These are phyloP conservation scores for Mus pahari DNA, from an alignment of 2,113 vertebrate species.

Conservation along the genomic window DNA sequence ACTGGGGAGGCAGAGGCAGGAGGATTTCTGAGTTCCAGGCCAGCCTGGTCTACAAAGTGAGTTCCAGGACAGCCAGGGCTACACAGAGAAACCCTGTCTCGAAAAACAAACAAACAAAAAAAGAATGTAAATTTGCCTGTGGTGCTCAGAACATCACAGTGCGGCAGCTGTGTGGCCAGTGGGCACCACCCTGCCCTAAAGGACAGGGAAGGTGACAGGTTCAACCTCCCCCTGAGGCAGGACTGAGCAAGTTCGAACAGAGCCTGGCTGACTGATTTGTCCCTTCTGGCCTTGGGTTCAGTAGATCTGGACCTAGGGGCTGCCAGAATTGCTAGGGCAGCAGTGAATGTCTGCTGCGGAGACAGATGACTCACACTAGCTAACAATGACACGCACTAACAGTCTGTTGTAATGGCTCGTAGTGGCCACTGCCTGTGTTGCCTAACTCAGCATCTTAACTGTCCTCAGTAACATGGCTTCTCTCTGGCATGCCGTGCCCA, in stretches of 20 bases:
- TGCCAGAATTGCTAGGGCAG: not conserved
- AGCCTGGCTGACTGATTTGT: not conserved
- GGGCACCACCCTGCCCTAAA: not conserved
- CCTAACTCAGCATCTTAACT: not conserved
- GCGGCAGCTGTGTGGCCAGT: not conserved
- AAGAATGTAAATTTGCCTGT: not conserved
- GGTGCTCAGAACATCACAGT: not conserved
- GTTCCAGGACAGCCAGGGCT: no score
- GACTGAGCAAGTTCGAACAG: not conserved
- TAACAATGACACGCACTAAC: not conserved
- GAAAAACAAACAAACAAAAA: no score
- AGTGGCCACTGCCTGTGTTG: not conserved
- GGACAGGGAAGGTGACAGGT: not conserved
- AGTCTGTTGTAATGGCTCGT: not conserved
- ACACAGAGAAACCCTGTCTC: no score
- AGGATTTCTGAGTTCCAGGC: no score
- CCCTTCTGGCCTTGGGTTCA: no score
- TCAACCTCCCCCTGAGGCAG: not conserved
- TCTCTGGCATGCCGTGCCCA: fast-evolving
- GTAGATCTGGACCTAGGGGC: not conserved
- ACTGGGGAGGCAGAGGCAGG: no score
- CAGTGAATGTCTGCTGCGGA: not conserved
- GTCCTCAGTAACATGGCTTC: not conserved
- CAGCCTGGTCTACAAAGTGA: no score
- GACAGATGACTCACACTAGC: fast-evolving